These are phyloP conservation scores for Coremacera marginata DNA, from an alignment of 2,888 invertebrate genomes.

Conservation along the genomic window DNA sequence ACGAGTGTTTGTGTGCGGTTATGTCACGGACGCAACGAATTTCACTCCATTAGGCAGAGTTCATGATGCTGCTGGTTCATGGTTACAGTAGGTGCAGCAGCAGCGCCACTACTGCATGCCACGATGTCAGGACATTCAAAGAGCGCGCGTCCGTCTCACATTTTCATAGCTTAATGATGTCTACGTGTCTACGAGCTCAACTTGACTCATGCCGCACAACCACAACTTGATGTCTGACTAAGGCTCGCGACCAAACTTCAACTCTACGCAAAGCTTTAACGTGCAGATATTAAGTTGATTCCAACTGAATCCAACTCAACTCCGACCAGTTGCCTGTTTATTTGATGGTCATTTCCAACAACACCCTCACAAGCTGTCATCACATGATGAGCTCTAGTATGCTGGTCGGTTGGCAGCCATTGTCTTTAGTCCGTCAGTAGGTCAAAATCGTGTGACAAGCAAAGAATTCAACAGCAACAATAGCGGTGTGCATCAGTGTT, in stretches of 20 bases:
- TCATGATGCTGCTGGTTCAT: constrained; percentile 26
- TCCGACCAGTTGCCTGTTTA: not conserved
- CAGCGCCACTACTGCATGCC: not conserved
- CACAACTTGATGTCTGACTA: not conserved
- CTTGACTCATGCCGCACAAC: not conserved
- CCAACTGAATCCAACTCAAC: not conserved
- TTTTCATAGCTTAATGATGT: constrained; percentile 21
- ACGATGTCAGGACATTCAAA: constrained; percentile 18
- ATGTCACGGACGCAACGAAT: constrained; percentile 41
- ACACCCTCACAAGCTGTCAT: not conserved
- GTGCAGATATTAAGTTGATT: not conserved
- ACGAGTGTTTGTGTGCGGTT: not conserved
- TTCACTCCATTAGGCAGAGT: constrained; percentile 46
- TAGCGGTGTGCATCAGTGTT: not conserved
- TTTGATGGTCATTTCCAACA: no score
- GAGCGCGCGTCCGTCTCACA: not conserved
- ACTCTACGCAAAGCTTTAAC: not conserved
- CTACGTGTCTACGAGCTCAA: constrained; percentile 21
- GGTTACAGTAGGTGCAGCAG: constrained; percentile 2
- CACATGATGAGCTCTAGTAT: not conserved
- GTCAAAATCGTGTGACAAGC: constrained; percentile 11
- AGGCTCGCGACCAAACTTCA: constrained; percentile 6
- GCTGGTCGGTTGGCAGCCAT: not conserved
- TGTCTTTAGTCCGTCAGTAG: not conserved
- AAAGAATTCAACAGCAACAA: not conserved